A percentile compares a stretch with the other conserved stretches of the same genome.
These are phyloP conservation scores for Musca vetustissima DNA, from an alignment of 1,140 invertebrate species.

Conservation along the genomic window DNA sequence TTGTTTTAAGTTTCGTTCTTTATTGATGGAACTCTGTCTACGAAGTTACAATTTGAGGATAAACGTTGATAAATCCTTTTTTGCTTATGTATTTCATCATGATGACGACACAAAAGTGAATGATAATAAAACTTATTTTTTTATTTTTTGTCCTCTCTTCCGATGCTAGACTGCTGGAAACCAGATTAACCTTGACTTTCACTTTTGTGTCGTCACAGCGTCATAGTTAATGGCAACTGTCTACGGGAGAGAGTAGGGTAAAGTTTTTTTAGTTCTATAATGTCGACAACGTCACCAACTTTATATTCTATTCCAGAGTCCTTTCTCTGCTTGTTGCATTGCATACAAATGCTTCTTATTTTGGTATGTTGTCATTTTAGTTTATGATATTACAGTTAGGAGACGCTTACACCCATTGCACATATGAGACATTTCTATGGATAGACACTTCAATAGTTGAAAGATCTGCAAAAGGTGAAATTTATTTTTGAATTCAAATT, in stretches of 20 bases:
- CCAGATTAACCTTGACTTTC: conserved; percentile 57
- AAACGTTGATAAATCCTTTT: too few species aligned
- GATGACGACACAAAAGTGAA: too few species aligned
- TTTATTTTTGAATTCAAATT: too few species aligned
- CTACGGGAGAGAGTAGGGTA: too few species aligned
- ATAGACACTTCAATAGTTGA: too few species aligned
- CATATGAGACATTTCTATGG: too few species aligned
- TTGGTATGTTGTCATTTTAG: background rate
- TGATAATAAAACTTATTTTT: background rate
- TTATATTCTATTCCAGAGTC: conserved; percentile 5
- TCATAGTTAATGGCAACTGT: background rate
- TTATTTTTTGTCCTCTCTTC: background rate
- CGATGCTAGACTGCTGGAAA: conserved; percentile 30
- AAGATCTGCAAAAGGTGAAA: too few species aligned
- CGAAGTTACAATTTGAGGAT: too few species aligned
- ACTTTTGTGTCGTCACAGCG: conserved; percentile 39
- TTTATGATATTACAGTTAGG: background rate
- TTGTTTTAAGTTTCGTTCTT: conserved; percentile 2
- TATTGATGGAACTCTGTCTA: background rate
- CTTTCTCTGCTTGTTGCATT: background rate
- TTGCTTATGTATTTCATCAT: too few species aligned
- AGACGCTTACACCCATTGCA: too few species aligned
- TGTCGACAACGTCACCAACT: conserved; percentile 17
- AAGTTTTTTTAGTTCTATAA: too few species aligned
- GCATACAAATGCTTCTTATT: background rate